Evolutionary conservation across 2,797 vertebrate species (phyloP).

Genomic region (Mus minutoides): DNA sequence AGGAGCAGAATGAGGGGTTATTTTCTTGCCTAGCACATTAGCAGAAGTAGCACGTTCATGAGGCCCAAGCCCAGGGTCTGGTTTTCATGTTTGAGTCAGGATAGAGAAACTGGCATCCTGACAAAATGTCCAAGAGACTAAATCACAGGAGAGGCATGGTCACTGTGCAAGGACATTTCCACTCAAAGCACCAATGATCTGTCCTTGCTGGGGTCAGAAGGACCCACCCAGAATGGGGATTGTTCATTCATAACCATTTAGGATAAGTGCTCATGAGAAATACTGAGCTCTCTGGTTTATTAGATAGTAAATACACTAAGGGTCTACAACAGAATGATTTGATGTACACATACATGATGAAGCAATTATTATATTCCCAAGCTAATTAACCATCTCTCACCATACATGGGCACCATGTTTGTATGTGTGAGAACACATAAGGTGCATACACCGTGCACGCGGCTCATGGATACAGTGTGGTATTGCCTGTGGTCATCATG

Average conservation of each 20-base stretch:
- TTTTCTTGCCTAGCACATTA: not conserved
- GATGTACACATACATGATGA: not conserved
- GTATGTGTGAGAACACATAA: not conserved
- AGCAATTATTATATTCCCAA: not conserved
- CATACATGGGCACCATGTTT: not conserved
- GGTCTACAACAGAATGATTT: not conserved
- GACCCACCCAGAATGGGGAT: not conserved
- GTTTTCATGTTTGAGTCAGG: not conserved
- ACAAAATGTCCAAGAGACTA: not conserved
- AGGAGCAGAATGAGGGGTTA: not conserved
- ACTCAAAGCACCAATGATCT: not conserved
- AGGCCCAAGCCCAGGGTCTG: not conserved
- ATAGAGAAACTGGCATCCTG: not conserved
- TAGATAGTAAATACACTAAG: not conserved
- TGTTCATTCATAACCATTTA: not conserved
- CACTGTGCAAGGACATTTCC: not conserved
- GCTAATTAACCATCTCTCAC: not conserved
- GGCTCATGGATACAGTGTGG: too few species aligned
- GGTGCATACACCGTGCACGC: not conserved
- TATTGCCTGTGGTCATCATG: not conserved
- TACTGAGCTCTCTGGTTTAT: not conserved
- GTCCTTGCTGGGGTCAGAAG: not conserved
- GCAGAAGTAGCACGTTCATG: not conserved
- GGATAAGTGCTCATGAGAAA: not conserved
- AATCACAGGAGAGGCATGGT: not conserved